Evolutionary conservation across 2,888 invertebrate species (phyloP).

Genomic region (Coecobrya sp.): DNA sequence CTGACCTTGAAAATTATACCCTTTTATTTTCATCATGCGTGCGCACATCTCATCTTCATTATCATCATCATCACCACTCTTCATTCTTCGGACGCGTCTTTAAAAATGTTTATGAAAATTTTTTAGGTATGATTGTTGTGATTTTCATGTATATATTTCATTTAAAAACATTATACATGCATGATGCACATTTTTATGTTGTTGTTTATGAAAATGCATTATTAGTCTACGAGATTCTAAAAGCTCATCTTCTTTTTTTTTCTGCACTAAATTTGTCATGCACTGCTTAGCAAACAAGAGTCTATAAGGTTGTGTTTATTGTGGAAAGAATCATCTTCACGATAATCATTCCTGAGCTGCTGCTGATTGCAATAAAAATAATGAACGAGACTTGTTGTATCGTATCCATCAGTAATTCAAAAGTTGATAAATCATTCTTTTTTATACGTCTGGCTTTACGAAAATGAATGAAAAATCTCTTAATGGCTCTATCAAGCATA

Average conservation of each 20-base stretch:
- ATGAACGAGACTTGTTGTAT: not conserved
- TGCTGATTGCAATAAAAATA: not conserved
- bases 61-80: not conserved
- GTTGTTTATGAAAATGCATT: not conserved
- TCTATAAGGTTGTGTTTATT: no score
- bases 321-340: slow-evolving; percentile 41
- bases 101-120: no score
- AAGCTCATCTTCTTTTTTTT: slow-evolving; percentile 3
- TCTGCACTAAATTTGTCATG: slow-evolving; percentile 55
- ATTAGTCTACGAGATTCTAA: not conserved
- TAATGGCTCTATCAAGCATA: not conserved
- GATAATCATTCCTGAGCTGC: slow-evolving; percentile 2
- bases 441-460: not conserved
- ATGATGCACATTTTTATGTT: not conserved
- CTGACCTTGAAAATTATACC: slow-evolving; percentile 79
- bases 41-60: slow-evolving; percentile 24
- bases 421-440: not conserved
- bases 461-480: slow-evolving; percentile 12
- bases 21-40: slow-evolving; percentile 62
- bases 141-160: not conserved
- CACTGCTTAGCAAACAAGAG: slow-evolving; percentile 73
- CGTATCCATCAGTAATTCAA: not conserved
- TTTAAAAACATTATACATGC: not conserved
- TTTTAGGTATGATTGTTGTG: not conserved
- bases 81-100: no score